Evolutionary conservation across 2,797 vertebrate species (phyloP), one percentile per base, ranked within the genome.

Genomic region (Gadopsis marmoratus): DNA sequence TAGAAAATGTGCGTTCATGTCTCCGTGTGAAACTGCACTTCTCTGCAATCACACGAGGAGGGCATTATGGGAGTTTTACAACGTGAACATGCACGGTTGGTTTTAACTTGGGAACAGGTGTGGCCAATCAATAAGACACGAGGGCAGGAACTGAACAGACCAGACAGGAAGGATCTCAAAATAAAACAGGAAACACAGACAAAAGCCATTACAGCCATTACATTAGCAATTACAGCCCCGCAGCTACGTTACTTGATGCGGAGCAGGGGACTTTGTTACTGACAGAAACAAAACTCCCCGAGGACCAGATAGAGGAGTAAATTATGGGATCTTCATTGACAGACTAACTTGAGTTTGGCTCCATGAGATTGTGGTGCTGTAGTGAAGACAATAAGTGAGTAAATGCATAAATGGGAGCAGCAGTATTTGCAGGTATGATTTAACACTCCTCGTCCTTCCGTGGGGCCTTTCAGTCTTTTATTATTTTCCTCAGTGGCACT

Each of bases 61-160:
- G 9, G 64, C 12, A 47, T 58, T 54, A n/a, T 61, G 58, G 26
- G 48, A 47, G 51, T 48, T 61, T 48, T 37, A 47, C 53, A 26
- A 41, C 14, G 48, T 53, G 45, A 29, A 31, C 6, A 29, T n/a
- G 17, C 21, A 9, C 26, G 31, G 19, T 51, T 48, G 37, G 29
- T 19, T 59, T 69, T 51, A n/a, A 13, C 26, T 26, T 26, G 26
- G 26, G 26, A 26, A 26, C 26, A 26, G 26, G 26, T 26, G 26
- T 26, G 26, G 26, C 26, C 26, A 26, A 26, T 26, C 26, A 26
- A 26, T 26, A 26, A 26, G 26, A 26, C 26, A 26, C 26, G 26
- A 26, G 26, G 26, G 26, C 26, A 26, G 26, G 26, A 26, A 26
- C 26, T 26, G 26, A 26, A 26, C 26, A 26, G 26, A 26, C 26